Percentiles rank a stretch among this genome's conserved stretches.
Conservation (phyloP, 2,797 vertebrate species). For the Pipistrellus nathusii region DNA sequence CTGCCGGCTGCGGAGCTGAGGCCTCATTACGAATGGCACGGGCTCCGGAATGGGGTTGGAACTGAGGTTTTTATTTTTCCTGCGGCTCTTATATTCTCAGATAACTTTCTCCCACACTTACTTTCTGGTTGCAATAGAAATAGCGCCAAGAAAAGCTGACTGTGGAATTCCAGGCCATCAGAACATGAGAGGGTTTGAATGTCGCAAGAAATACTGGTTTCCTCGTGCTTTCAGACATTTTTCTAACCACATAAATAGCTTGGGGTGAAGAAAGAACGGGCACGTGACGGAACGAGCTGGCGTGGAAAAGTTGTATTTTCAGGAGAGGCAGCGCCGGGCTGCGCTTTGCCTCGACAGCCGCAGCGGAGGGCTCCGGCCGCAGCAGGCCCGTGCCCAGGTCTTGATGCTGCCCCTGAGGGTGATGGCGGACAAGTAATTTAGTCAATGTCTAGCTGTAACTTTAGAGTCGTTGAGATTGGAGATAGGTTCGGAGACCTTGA, state of each 20-base stretch:
- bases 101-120: constrained; percentile 16
- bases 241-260: constrained; percentile 50
- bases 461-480: neutral
- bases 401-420: neutral
- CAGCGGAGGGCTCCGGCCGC: too few relatives aligned
- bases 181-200: constrained; percentile 50
- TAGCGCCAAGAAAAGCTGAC: constrained; percentile 35
- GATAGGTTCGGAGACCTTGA: neutral
- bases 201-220: constrained; percentile 45
- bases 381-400: neutral
- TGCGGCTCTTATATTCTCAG: neutral
- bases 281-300: neutral
- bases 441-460: neutral
- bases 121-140: constrained; percentile 55
- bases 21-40: neutral
- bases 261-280: neutral
- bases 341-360: neutral
- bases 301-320: neutral
- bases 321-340: neutral
- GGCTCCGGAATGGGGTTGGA: constrained; percentile 6
- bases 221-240: constrained; percentile 20
- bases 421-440: neutral
- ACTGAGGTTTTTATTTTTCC: constrained; percentile 1
- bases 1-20: neutral
- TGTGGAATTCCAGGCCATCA: constrained; percentile 25